Evolutionary conservation across 2,113 vertebrate genomes (phyloP).

Genomic region (Cynocephalus volans): DNA sequence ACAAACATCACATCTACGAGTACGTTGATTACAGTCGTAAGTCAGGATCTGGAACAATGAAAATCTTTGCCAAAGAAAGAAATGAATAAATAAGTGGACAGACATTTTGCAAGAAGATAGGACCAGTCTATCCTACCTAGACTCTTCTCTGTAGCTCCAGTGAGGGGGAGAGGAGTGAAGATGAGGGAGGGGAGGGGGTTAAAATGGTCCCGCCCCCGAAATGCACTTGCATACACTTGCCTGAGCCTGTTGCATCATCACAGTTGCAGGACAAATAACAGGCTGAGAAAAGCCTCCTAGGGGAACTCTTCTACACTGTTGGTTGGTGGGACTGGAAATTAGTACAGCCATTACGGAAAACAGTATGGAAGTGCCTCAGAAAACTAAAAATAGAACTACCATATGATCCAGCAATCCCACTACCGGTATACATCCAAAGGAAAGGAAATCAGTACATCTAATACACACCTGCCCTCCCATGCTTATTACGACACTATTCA

Average conservation of each 20-base stretch:
- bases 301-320: no score
- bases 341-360: no score
- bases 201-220: no score
- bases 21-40: background rate
- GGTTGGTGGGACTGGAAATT: no score
- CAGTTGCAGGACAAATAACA: background rate
- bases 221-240: background rate
- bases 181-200: background rate
- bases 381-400: no score
- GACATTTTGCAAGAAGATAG: background rate
- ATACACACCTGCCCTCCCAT: no score
- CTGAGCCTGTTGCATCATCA: background rate
- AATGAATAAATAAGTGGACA: background rate
- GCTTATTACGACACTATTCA: no score
- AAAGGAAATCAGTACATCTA: no score
- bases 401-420: no score
- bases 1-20: background rate
- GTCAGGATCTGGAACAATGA: background rate
- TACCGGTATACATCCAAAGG: no score
- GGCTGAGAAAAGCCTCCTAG: background rate
- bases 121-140: background rate
- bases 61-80: slow-evolving; percentile 11
- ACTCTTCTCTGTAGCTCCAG: background rate
- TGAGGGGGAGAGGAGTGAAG: background rate
- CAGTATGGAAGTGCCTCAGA: no score